These are phyloP conservation scores for Aulostomus chinensis DNA, from an alignment of 2,797 vertebrate genomes.

Conservation along the genomic window DNA sequence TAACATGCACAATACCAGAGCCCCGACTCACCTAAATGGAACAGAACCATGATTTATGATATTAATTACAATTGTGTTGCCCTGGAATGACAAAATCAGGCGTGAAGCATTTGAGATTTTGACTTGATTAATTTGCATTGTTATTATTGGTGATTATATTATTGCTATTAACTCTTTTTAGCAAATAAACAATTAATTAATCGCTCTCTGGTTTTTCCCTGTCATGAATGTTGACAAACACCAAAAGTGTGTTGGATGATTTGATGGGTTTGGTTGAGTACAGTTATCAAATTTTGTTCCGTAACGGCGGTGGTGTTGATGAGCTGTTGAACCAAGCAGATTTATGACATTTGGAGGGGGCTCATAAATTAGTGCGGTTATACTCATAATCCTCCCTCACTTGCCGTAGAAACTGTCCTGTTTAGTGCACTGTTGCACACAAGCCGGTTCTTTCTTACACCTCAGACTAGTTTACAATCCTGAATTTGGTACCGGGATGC, in stretches of 20 bases:
- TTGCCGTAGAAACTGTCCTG: constrained; percentile 33
- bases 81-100: no score
- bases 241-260: constrained; percentile 21
- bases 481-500: constrained; percentile 23
- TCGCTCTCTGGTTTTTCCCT: background rate
- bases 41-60: no score
- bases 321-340: constrained; percentile 50
- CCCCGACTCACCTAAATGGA: no score
- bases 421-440: constrained; percentile 39
- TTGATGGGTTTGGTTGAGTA: constrained; percentile 32
- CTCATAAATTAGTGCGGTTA: constrained; percentile 61
- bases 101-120: no score
- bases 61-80: no score
- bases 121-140: no score
- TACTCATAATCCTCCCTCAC: constrained; percentile 47
- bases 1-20: no score
- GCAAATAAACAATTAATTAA: no score
- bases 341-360: constrained; percentile 53
- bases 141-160: background rate
- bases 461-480: constrained; percentile 36
- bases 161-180: no score
- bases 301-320: constrained; percentile 33
- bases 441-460: constrained; percentile 38
- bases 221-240: constrained; percentile 12
- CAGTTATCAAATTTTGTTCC: constrained; percentile 25